Conservation (phyloP, 2,113 vertebrate genomes). For the Grammomys surdaster region DNA sequence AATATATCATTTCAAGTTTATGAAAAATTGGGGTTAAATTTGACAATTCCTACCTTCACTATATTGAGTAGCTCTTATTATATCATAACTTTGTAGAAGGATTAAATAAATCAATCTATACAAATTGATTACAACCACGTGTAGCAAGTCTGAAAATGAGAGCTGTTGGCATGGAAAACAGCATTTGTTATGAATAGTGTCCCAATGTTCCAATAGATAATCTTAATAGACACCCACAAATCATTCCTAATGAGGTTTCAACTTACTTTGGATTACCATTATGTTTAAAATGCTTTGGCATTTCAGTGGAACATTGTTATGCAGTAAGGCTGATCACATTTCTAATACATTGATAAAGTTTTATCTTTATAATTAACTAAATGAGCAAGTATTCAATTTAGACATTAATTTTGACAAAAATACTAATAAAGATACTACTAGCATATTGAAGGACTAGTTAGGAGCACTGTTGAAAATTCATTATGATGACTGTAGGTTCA, state of each 20-base stretch:
- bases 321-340: not conserved
- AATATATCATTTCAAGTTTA: not conserved
- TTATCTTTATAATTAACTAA: not conserved
- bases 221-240: slow-evolving; percentile 5
- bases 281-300: slow-evolving; percentile 31
- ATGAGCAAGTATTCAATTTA: not conserved
- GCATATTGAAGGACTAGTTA: not conserved
- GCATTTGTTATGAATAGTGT: not conserved
- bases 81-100: not conserved
- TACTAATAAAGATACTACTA: slow-evolving; percentile 2
- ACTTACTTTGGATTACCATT: slow-evolving; percentile 12
- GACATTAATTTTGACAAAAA: slow-evolving; percentile 39
- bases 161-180: not conserved
- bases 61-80: not conserved
- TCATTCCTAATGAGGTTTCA: slow-evolving; percentile 13
- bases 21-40: not conserved
- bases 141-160: not conserved
- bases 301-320: not conserved
- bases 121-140: slow-evolving; percentile 1
- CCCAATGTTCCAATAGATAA: not conserved
- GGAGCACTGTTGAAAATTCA: slow-evolving; percentile 9
- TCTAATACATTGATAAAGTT: not conserved
- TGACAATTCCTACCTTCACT: not conserved
- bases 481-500: not conserved
- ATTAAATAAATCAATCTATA: slow-evolving; percentile 29